Percentiles rank a stretch among this genome's conserved stretches.
phyloP scores from a whole-genome alignment of 2,888 invertebrate genomes.

The Drosophila meridiana region DNA sequence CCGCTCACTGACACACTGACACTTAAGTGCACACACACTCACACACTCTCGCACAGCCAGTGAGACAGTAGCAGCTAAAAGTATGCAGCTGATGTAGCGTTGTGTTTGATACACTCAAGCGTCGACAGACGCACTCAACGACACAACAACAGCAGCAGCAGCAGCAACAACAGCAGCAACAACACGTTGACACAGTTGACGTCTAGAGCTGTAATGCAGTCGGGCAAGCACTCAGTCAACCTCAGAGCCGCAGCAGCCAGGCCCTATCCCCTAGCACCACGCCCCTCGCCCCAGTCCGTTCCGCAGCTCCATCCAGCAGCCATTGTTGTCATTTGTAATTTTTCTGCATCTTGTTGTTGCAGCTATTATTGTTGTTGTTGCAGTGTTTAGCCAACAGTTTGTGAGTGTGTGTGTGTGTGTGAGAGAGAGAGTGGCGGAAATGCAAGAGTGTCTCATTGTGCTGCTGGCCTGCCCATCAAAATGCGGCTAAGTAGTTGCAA shows the following conservation, averaged over 20 bases:
- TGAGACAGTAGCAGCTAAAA: conserved; percentile 53
- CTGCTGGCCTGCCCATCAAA: conserved; percentile 45
- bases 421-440: conserved; percentile 65
- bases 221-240: conserved; percentile 74
- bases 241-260: conserved; percentile 44
- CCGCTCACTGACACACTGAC: conserved; percentile 77
- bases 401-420: conserved; percentile 22
- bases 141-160: conserved; percentile 37
- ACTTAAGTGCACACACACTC: conserved; percentile 62
- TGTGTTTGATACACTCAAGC: conserved; percentile 77
- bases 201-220: conserved; percentile 73
- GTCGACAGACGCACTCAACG: conserved; percentile 77
- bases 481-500: conserved; percentile 68
- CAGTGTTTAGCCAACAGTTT: conserved; percentile 69
- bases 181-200: conserved; percentile 67
- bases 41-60: conserved; percentile 5
- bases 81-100: conserved; percentile 73
- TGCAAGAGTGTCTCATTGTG: conserved; percentile 73
- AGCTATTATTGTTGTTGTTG: conserved; percentile 29
- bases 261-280: neutral
- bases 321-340: conserved; percentile 63
- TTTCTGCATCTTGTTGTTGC: conserved; percentile 42
- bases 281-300: neutral
- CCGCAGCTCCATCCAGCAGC: conserved; percentile 2
- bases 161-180: conserved; percentile 24